Evolutionary conservation across 2,113 vertebrate species (phyloP).

Genomic region (Fregetta grallaria): DNA sequence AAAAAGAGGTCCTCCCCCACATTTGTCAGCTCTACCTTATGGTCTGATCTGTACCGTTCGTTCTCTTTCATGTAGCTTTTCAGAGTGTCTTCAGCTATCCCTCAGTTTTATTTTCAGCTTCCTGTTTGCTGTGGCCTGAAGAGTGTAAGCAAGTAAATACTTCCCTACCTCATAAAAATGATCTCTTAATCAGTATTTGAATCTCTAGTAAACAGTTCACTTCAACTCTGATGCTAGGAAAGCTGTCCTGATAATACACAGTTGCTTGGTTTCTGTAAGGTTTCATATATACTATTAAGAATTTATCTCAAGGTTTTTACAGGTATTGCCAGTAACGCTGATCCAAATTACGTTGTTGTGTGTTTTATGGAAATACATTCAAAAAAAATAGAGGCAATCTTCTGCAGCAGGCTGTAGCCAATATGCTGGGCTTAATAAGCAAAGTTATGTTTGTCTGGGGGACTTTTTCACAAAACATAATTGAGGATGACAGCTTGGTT

Average conservation of each 20-base stretch:
- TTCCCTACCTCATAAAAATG: not conserved
- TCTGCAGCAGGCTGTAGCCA: slow-evolving; percentile 52
- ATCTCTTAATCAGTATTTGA: not conserved
- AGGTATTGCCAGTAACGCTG: slow-evolving; percentile 14
- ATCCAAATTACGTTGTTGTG: slow-evolving; percentile 52
- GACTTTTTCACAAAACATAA: slow-evolving; percentile 53
- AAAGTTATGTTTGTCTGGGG: slow-evolving; percentile 60
- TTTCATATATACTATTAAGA: slow-evolving; percentile 20
- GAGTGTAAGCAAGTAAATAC: not conserved
- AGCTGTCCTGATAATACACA: not conserved
- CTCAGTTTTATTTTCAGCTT: not conserved
- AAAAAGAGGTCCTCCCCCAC: not conserved
- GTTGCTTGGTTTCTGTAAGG: slow-evolving; percentile 11
- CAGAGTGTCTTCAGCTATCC: not conserved
- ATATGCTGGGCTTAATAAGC: slow-evolving; percentile 66
- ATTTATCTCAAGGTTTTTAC: slow-evolving; percentile 27
- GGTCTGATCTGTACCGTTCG: not conserved
- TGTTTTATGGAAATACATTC: slow-evolving; percentile 57
- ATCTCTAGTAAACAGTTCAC: not conserved
- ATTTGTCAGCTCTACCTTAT: not conserved
- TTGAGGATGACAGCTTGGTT: slow-evolving; percentile 67
- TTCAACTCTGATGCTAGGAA: not conserved
- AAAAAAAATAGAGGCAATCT: slow-evolving; percentile 36
- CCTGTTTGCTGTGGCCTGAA: not conserved
- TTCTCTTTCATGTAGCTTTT: not conserved